Evolutionary conservation across 2,797 vertebrate genomes (phyloP).

Genomic region (Melanotaenia maccullochi): DNA sequence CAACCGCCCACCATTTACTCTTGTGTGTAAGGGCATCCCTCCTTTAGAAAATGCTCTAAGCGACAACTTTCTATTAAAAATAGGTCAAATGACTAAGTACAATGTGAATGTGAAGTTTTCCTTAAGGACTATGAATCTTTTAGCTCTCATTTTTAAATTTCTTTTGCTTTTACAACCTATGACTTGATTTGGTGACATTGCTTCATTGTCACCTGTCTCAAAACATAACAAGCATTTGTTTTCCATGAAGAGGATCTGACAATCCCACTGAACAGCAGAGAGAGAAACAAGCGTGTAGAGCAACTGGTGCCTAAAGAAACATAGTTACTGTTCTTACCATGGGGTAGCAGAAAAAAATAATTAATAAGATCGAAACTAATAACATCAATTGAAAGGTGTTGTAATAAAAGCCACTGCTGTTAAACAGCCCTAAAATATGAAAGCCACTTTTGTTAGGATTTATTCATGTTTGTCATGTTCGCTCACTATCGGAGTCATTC

Average conservation of each 20-base stretch:
- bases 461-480: not conserved
- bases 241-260: not conserved
- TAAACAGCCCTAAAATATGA: too few relatives aligned
- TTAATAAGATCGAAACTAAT: not conserved
- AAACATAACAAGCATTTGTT: not conserved
- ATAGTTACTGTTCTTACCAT: not conserved
- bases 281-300: not conserved
- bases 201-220: not conserved
- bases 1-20: not conserved
- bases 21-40: not conserved
- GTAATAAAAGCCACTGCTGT: not conserved
- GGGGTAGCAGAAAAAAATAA: not conserved
- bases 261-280: not conserved
- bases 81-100: slow-evolving; percentile 2
- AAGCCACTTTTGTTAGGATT: not conserved
- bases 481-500: not conserved
- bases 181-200: not conserved
- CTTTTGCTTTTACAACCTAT: not conserved
- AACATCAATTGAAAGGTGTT: not conserved
- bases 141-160: not conserved
- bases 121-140: not conserved
- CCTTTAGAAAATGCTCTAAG: not conserved
- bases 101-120: not conserved
- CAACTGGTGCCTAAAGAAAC: not conserved
- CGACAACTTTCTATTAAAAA: not conserved